Evolutionary conservation across 2,113 vertebrate species (phyloP), one percentile per base, ranked within the genome.

Genomic region (Clarias batrachus): DNA sequence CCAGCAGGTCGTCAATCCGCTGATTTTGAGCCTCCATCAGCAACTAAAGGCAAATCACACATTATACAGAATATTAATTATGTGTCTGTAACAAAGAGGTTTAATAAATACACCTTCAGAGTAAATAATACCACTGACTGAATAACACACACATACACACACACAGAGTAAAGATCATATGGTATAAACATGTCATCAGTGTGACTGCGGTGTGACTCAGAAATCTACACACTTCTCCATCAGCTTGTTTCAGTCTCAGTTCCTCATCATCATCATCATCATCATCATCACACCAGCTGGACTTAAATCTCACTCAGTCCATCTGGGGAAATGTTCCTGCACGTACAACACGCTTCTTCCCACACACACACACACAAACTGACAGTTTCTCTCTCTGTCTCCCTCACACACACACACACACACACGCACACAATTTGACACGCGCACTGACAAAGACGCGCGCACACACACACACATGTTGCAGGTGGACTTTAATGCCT

Each of bases 1-100:
- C 96, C 90, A 96, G 89, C 41, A 99, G 95, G 11, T 97, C 96
- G 74, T 98, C 96, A 0, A 99, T 97, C 25, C 95, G 93, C 85
- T 88, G 85, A 92, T 95, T 97, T 91, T 99, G 98, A 0, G 93
- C 93, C 59, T 96, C 96, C 92, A 99, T 91, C 93, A 97, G 93
- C 56, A 91, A 88, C 98, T 99, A 89, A 0, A 10, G 90, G 5
- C 30, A 63, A 79, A 88, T 25, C 0, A 74, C 65, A 85, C 16
- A 88, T 82, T 84, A 71, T 0, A 74, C 62, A 85, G 16, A 88
- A 83, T 83, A 66, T 23, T 14, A 11, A 87, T 76, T 1, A 60
- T 1, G 4, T 9, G 2, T 41, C 4, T 81, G 78, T 3, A 62
- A 14, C 7, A 4, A 62, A 4, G 41, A 19, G 11, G 8, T 33